Base-by-base conservation (phyloP, 2,113 vertebrate genomes). In the Thymallus thymallus region DNA sequence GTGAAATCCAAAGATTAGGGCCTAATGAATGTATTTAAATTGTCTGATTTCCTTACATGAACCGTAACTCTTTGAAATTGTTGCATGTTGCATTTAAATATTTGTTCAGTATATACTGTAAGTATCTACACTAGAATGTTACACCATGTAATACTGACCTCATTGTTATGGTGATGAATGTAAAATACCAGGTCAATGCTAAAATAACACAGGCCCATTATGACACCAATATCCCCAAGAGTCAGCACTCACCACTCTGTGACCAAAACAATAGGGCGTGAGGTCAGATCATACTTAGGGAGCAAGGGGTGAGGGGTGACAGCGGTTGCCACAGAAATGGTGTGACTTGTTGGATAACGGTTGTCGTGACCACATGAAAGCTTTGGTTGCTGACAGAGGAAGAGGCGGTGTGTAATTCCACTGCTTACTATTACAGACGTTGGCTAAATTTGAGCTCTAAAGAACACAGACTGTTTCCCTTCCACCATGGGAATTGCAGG, bases 291-390 rank as follows among this genome's bases (percentile, higher is more conserved):
- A 3, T 58, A 63, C 73, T 9, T 72, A 75, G 71, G 56, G 29
- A 55, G 69, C 58, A 5, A 9, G 23, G 77, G 81, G 35, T 41
- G 35, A 41, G 9, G 35, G 32, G 32, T 32, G 32, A 26, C 75
- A 29, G 71, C 46, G 71, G 82, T 76, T 72, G 72, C 51, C 30
- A 79, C 76, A 73, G 84, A 85, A 84, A 86, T 79, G 69, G 73
- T 18, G 72, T 74, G 76, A 77, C 35, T 68, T 76, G 9, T 72
- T 77, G 82, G 80, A 77, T 77, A 83, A 90, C 89, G 82, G 77
- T 71, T 80, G 80, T 64, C 65, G 78, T 5, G 73, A 84, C 89
- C 91, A 92, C 92, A 93, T 91, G 80, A 92, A 94, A 92, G 86
- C 46, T 51, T n/a, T 60, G 30, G 30, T 72, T 14, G 71, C 82